Evolutionary conservation across 1,140 invertebrate species (phyloP).

Genomic region (Bombus superbus): DNA sequence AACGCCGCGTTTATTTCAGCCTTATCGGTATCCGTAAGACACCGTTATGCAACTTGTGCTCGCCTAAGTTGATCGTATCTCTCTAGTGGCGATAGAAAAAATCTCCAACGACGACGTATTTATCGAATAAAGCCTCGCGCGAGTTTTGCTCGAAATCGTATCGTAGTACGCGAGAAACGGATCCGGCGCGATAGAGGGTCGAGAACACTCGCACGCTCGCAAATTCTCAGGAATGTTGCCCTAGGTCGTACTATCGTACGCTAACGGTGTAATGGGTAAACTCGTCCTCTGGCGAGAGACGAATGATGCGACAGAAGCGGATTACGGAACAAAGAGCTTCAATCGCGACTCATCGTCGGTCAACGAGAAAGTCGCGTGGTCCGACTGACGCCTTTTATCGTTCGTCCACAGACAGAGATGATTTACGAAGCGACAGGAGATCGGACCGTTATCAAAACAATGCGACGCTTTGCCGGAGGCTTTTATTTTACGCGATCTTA

Average conservation of each 20-base stretch:
- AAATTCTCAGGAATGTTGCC: slow-evolving; percentile 56
- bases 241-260: slow-evolving; percentile 49
- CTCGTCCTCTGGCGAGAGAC: slow-evolving; percentile 44
- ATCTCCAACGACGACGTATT: not conserved
- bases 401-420: not conserved
- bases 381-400: not conserved
- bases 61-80: not conserved
- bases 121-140: not conserved
- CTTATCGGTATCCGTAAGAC: not conserved
- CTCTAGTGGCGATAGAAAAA: not conserved
- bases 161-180: not conserved
- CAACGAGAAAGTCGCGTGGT: not conserved
- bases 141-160: not conserved
- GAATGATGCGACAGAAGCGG: slow-evolving; percentile 31
- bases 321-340: slow-evolving; percentile 33
- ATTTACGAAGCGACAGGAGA: not conserved
- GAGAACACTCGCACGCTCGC: not conserved
- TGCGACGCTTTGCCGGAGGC: not conserved
- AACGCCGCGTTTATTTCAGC: not conserved
- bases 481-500: not conserved
- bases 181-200: not conserved
- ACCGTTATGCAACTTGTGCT: no score
- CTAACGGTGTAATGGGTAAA: slow-evolving; percentile 54
- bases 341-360: slow-evolving; percentile 18
- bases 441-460: no score